phyloP scores from a whole-genome alignment of 2,113 vertebrate species.

The Tetraodon nigroviridis region DNA sequence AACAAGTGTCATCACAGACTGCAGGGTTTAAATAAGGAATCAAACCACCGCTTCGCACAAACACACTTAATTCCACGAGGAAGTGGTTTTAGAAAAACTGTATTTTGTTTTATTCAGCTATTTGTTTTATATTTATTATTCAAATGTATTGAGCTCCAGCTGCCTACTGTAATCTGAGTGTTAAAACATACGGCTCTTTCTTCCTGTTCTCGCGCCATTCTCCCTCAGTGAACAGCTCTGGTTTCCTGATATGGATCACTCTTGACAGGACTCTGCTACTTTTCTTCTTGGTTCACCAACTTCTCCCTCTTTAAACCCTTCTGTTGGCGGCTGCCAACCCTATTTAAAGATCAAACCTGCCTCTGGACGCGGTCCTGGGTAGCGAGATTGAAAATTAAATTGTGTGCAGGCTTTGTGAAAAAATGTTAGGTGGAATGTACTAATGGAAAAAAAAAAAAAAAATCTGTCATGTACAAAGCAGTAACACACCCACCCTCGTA shows the following conservation, averaged over 20 bases:
- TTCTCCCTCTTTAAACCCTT: slow-evolving; percentile 41
- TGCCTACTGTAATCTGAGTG: slow-evolving; percentile 1
- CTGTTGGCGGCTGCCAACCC: slow-evolving; percentile 30
- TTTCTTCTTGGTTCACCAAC: slow-evolving; percentile 58
- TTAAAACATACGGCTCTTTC: slow-evolving; percentile 36
- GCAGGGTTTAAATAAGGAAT: too few relatives aligned
- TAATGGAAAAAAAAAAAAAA: background rate
- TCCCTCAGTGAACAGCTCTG: slow-evolving; percentile 38
- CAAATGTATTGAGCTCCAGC: too few relatives aligned
- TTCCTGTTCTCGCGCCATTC: slow-evolving; percentile 54
- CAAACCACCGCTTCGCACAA: too few relatives aligned
- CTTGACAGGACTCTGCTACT: slow-evolving; percentile 68
- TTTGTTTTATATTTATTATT: too few relatives aligned
- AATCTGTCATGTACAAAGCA: background rate
- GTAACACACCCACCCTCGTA: too few relatives aligned
- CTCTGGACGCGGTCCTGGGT: slow-evolving; percentile 39
- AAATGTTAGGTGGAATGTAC: background rate
- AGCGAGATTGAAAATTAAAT: slow-evolving; percentile 36
- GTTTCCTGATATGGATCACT: slow-evolving; percentile 63
- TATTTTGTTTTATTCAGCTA: too few relatives aligned
- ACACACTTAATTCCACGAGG: too few relatives aligned
- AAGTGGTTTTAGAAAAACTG: too few relatives aligned
- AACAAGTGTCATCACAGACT: too few relatives aligned
- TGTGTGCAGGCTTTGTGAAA: slow-evolving; percentile 9
- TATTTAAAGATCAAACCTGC: slow-evolving; percentile 54